A percentile compares a stretch with the other conserved stretches of the same genome.
These are phyloP conservation scores for Liasis olivaceus DNA, from an alignment of 2,797 vertebrate genomes.

Conservation along the genomic window DNA sequence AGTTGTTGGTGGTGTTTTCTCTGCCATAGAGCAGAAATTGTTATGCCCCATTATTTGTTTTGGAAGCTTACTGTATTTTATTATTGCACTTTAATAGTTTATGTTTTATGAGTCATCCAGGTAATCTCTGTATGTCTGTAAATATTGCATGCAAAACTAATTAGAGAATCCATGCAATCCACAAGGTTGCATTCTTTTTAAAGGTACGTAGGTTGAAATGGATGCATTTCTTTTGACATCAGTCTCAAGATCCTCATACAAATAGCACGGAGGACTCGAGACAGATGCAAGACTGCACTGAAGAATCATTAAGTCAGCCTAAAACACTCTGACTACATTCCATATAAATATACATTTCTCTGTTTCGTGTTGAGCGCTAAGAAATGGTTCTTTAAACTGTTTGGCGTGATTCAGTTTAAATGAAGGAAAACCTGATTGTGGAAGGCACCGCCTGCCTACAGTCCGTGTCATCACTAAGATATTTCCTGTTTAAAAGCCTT, in stretches of 20 bases:
- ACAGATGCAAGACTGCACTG: no score
- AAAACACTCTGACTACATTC: no score
- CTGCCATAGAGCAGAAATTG: no score
- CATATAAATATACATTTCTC: no score
- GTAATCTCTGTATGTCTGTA: neutral
- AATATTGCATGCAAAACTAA: neutral
- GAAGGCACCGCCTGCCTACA: neutral
- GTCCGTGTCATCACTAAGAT: neutral
- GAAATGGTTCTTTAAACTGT: neutral
- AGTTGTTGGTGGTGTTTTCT: no score
- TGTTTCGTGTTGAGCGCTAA: neutral
- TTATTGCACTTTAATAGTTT: neutral
- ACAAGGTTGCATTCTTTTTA: neutral
- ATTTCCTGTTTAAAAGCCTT: neutral
- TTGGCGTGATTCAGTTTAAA: neutral
- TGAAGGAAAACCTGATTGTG: neutral
- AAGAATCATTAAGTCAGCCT: no score
- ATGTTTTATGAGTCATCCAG: neutral
- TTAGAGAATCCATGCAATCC: neutral
- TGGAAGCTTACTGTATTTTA: neutral
- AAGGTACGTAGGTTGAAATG: neutral
- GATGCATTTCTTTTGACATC: neutral
- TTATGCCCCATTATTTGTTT: neutral
- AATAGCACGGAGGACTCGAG: neutral
- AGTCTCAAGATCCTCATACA: neutral